Base-by-base conservation (phyloP, 2,888 invertebrate species). In the Philereme vetulata region DNA sequence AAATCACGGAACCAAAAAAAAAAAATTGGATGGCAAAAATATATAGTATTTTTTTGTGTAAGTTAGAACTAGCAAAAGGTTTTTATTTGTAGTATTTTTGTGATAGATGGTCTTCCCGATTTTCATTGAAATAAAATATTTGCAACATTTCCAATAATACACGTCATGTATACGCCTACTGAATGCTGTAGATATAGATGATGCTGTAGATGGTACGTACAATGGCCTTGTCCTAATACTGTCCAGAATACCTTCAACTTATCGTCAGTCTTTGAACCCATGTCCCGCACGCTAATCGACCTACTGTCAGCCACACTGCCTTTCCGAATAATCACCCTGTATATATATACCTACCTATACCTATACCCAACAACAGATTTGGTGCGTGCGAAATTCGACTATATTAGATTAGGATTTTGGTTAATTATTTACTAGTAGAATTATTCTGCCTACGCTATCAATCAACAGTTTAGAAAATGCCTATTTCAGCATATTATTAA, bases 271-370 rank as follows among this genome's bases (percentile, higher is more conserved):
- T 80, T 81, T 81, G 79, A 80, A 84, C 82, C 82, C 82, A 79
- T 80, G 79, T 82, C 77, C 80, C 74, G 79, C 78, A 78, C 79
- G 80, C 81, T 85, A 85, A 87, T 86, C 84, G 86, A 85, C 85
- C 85, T 79, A 83, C 82, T 87, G 87, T 87, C 87, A 86, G 78
- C 76, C 81, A 77, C 87, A 87, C 85, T 78, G 79, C 86, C 85
- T 80, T 62, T 55, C 58, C 82, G 74, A 81, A 75, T 78, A 80
- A 84, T 84, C 82, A 81, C 78, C 46, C 21, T 21, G 36, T 21
- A 21, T 21, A 21, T 54, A 50, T 38, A 51, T 47, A n/a, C n/a
- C n/a, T n/a, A n/a, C n/a, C n/a, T n/a, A n/a, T n/a, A n/a, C n/a
- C n/a, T n/a, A n/a, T n/a, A 55, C 46, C 60, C 60, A 32, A 35